Evolutionary conservation across 2,797 vertebrate species (phyloP), one percentile per base, ranked within the genome.

Genomic region (Phrynocephalus guinanensis): DNA sequence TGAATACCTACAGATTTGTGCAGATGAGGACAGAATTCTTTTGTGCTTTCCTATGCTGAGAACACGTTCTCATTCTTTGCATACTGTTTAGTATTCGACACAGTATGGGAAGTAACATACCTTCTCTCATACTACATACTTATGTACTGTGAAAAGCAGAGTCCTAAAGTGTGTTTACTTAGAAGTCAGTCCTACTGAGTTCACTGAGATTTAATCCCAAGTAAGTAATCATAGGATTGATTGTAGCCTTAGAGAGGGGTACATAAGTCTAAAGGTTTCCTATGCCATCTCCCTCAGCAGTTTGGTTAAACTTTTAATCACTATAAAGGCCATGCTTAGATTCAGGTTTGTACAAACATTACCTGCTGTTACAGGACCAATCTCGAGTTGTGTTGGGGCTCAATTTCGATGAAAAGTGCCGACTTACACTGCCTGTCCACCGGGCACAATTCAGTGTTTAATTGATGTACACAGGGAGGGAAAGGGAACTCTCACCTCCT

Each of bases 271-370:
- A 52, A 18, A 86, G 3, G 48, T 87, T 92, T 93, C 71, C 87
- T 90, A 86, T 89, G 87, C 80, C 83, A 78, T 86, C 6, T 85
- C 48, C 52, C 91, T 89, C 84, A 33, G 87, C 79, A 86, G 44
- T 83, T 76, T 85, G 60, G 85, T 72, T 85, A 87, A 82, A 81
- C 68, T 86, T 88, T 82, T 85, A 76, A 70, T 70, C 0, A 0
- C 28, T 75, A 77, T 72, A 71, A 87, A 33, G 66, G 44, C 28
- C 22, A 15, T 83, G 44, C 90, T 89, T 67, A 63, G 48, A 78
- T 75, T 24, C 60, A 67, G 68, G 50, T 10, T 0, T 22, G 26
- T 13, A 48, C 77, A 79, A 88, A 75, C 86, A 82, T 26, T 80
- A 77, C 67, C 60, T 56, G 85, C 28, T 56, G 50, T 86, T 20